Evolutionary conservation across 2,113 vertebrate species (phyloP), one percentile per base, ranked within the genome.

Genomic region (Pygoscelis adeliae): DNA sequence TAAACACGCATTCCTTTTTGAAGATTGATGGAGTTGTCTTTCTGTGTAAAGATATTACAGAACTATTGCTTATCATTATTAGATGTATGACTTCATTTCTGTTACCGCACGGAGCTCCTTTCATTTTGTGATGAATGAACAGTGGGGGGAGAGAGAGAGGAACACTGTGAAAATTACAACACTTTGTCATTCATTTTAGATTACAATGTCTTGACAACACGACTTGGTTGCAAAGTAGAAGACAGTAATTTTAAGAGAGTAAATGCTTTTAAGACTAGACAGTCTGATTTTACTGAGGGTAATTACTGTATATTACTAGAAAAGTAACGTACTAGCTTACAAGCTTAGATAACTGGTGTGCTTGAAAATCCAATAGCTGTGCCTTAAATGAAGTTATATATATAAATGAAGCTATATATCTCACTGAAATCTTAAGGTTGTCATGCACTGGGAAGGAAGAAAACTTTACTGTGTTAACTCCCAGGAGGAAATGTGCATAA

Each of bases 51-150:
- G 50, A 9, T 84, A 63, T 87, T 95, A 67, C 56, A 87, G 69
- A 46, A 34, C 38, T 81, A 32, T 81, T 91, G 22, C 89, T 91
- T 87, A 76, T 81, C 55, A 10, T 76, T 86, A 78, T 87, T 91
- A 87, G 72, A 62, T 61, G 20, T 84, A 63, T 59, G 69, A 91
- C 32, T 96, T 89, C 30, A 81, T 89, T 92, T 87, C 67, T 95
- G 3, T 74, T 92, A 46, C 47, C 87, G 59, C 55, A 56, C 0
- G 12, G 52, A 87, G 34, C 65, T 95, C 40, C 80, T 90, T 93
- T 94, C 76, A 47, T 72, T 92, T 92, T 59, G 32, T 90, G 83
- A 82, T 93, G 83, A 97, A 86, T 95, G 90, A 95, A 52, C 67
- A 71, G 67, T 34, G 56, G 3, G 21, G 25, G 34, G 34, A 61